phyloP scores from a whole-genome alignment of 2,113 vertebrate genomes.

The Scopus umbretta region DNA sequence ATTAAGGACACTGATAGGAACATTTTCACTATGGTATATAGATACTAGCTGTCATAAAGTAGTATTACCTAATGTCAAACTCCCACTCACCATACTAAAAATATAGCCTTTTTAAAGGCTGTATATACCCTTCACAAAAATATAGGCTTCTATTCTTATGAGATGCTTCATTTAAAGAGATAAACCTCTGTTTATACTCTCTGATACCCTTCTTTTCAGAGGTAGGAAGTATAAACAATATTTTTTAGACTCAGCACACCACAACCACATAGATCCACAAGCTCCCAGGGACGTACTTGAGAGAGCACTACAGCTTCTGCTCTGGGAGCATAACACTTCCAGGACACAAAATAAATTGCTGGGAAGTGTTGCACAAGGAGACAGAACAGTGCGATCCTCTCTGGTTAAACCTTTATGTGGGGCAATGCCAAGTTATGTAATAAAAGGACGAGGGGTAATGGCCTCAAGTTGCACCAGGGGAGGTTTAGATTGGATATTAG shows the following conservation, averaged over 20 bases:
- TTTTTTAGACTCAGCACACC: background rate
- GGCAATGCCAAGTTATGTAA: background rate
- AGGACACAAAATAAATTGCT: background rate
- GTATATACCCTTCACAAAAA: background rate
- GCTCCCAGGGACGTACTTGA: background rate
- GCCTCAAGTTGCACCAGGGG: too few relatives aligned
- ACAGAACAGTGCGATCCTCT: background rate
- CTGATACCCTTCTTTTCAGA: background rate
- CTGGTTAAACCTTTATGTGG: background rate
- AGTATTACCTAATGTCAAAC: constrained; percentile 8
- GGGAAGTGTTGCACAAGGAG: background rate
- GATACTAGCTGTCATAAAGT: background rate
- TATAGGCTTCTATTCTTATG: background rate
- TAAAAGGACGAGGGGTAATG: too few relatives aligned
- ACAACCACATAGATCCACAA: background rate
- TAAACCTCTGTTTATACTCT: background rate
- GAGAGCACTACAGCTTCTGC: background rate
- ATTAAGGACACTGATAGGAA: background rate
- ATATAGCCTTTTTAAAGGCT: background rate
- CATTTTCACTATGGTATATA: background rate
- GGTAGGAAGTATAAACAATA: background rate
- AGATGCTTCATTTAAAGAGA: background rate
- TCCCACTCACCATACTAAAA: background rate
- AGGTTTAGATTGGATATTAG: too few relatives aligned
- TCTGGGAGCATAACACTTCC: fast-evolving